Conservation (phyloP, 23 tunicate species). For the Halocynthia aurantium region DNA sequence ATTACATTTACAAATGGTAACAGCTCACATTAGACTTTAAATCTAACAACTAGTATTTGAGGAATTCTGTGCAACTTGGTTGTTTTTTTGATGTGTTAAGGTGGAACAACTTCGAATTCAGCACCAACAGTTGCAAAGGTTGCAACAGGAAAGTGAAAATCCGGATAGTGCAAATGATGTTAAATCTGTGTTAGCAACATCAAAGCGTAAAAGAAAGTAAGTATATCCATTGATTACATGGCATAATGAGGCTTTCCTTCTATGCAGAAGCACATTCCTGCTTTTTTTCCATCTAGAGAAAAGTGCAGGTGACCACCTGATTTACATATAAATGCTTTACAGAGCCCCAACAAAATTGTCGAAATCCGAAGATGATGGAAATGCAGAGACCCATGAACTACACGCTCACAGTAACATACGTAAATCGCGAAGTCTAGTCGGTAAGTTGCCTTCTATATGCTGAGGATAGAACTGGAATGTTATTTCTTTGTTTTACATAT, state of each 20-base stretch:
- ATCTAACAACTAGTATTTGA: no score
- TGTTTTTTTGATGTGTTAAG: constrained; percentile 5
- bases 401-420: constrained; percentile 22
- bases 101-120: constrained; percentile 67
- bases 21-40: no score
- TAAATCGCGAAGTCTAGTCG: constrained; percentile 17
- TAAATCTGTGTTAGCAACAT: constrained; percentile 7
- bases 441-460: neutral
- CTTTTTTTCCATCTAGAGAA: neutral
- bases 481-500: neutral
- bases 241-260: neutral
- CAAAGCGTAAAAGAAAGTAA: constrained; percentile 26
- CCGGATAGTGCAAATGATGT: neutral
- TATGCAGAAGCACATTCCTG: neutral
- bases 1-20: no score
- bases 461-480: neutral
- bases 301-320: no score
- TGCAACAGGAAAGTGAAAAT: constrained; percentile 22
- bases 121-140: constrained; percentile 50
- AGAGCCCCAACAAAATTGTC: constrained; percentile 24
- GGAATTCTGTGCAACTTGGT: no score
- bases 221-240: neutral
- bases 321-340: no score
- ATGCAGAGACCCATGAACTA: constrained; percentile 3
- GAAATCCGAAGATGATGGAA: constrained; percentile 13